phyloP scores from a whole-genome alignment of 2,888 invertebrate species.

The Heliconius aoede region DNA sequence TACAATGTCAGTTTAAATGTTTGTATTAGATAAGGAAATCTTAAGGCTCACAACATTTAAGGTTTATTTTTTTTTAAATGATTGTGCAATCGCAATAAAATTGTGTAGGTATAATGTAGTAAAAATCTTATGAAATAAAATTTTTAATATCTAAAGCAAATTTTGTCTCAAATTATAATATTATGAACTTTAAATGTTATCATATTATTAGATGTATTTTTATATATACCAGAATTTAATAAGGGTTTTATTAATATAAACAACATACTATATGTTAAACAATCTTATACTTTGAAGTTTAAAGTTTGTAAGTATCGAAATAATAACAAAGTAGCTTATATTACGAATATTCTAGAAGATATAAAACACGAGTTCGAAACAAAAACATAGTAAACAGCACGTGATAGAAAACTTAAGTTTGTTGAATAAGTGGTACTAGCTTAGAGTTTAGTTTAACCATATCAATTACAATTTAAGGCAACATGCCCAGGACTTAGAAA shows the following conservation, averaged over 20 bases:
- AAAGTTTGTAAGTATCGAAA: background rate
- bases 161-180: slow-evolving; percentile 5
- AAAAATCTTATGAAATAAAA: slow-evolving; percentile 5
- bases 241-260: background rate
- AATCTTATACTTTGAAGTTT: background rate
- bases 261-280: background rate
- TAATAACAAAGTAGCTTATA: background rate
- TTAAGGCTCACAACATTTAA: slow-evolving; percentile 23
- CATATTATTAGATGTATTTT: background rate
- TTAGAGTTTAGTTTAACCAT: slow-evolving; percentile 14
- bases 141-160: slow-evolving; percentile 4
- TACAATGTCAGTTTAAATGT: slow-evolving; percentile 18
- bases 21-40: slow-evolving; percentile 12
- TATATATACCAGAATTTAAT: background rate
- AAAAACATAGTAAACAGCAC: slow-evolving; percentile 13
- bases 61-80: slow-evolving; percentile 16
- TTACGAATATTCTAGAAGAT: background rate
- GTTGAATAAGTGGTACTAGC: slow-evolving; percentile 4
- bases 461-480: slow-evolving; percentile 46
- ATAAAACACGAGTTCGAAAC: background rate
- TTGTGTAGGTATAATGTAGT: background rate
- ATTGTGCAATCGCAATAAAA: slow-evolving; percentile 19
- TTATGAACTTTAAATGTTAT: slow-evolving; percentile 18
- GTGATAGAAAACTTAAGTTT: background rate
- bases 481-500: slow-evolving; percentile 39